Conservation (phyloP, 2,888 invertebrate species). For the Dromius quadrimaculatus region DNA sequence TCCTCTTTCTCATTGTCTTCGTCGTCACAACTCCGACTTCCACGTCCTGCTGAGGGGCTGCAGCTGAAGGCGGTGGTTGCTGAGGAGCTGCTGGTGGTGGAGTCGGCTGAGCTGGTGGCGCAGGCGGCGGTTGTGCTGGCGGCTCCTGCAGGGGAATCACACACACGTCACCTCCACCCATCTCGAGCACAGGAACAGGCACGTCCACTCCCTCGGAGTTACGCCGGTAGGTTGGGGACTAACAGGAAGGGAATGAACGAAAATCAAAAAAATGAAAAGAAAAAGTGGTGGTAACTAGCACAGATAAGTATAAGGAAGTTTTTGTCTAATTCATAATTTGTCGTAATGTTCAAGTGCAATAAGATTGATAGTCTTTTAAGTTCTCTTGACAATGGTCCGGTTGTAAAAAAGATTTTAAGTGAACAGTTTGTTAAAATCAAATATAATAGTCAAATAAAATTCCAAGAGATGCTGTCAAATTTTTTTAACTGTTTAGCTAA, state of each 20-base stretch:
- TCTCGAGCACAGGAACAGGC: slow-evolving; percentile 66
- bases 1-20: slow-evolving; percentile 79
- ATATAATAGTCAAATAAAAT: no score
- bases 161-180: slow-evolving; percentile 64
- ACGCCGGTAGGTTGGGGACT: slow-evolving; percentile 67
- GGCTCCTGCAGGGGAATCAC: slow-evolving; percentile 62
- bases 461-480: no score
- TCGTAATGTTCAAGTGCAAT: no score
- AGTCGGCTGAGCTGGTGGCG: slow-evolving; percentile 54
- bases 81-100: slow-evolving; percentile 69
- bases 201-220: slow-evolving; percentile 68
- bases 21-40: slow-evolving; percentile 75
- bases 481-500: no score
- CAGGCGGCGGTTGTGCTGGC: slow-evolving; percentile 66
- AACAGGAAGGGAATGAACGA: slow-evolving; percentile 56
- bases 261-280: slow-evolving; percentile 53
- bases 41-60: slow-evolving; percentile 77
- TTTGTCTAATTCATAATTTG: no score
- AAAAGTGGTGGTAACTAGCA: slow-evolving; percentile 54
- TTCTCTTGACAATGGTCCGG: no score
- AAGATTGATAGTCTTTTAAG: no score
- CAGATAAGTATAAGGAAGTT: slow-evolving; percentile 55
- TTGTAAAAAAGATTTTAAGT: no score
- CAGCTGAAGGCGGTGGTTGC: slow-evolving; percentile 75
- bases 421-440: no score